phyloP scores from a whole-genome alignment of 2,888 invertebrate genomes.

The Nomada flava region DNA sequence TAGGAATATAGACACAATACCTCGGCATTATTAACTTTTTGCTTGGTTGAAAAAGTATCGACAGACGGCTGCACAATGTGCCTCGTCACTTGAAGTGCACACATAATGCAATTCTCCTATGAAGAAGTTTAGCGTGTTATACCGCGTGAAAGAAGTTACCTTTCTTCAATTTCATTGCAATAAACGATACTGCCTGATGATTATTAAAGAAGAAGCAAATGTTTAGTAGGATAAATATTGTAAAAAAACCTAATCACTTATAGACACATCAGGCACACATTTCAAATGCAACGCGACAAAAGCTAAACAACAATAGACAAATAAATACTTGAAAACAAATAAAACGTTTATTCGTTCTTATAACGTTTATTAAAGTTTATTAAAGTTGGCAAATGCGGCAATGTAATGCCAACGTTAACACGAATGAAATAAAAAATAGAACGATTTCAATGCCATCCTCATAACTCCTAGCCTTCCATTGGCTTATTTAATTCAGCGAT shows the following conservation, averaged over 20 bases:
- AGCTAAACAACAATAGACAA: too few species aligned
- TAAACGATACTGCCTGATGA: neutral
- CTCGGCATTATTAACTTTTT: slow-evolving; percentile 20
- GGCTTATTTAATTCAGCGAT: neutral
- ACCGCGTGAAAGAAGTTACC: neutral
- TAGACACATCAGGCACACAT: too few species aligned
- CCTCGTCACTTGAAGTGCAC: slow-evolving; percentile 5
- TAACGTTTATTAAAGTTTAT: too few species aligned
- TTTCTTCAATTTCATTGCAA: neutral
- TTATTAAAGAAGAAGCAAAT: slow-evolving; percentile 5
- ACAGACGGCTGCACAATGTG: slow-evolving; percentile 20
- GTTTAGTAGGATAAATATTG: too few species aligned
- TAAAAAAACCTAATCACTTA: too few species aligned
- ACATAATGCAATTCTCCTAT: neutral
- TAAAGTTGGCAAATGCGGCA: too few species aligned
- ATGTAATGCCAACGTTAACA: too few species aligned
- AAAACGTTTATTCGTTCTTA: too few species aligned
- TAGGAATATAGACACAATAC: slow-evolving; percentile 2
- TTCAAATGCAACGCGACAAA: too few species aligned
- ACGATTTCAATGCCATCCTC: neutral
- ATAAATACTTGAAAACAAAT: too few species aligned
- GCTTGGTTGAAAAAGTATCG: slow-evolving; percentile 6
- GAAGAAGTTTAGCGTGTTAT: neutral
- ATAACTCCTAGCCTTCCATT: neutral
- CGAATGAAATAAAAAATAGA: neutral